Base-by-base conservation (phyloP, 2,888 invertebrate genomes). In the Prenolepis imparis region DNA sequence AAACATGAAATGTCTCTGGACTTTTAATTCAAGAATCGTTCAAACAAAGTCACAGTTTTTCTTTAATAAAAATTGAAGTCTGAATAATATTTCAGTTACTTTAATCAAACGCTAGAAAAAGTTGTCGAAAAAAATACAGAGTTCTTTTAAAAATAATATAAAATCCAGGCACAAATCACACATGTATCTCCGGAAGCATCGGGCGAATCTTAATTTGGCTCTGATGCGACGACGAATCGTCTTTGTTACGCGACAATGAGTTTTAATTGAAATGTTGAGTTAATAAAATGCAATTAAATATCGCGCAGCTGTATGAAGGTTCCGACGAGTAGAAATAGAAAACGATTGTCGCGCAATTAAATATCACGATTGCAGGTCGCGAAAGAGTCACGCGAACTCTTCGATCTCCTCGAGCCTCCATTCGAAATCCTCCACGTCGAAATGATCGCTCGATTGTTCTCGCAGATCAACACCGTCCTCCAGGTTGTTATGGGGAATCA, bases 261-360 rank as follows among this genome's bases (percentile, higher is more conserved):
- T 86, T 82, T 92, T 87, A 91, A 92, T 91, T 90, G 89, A 89
- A 88, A 87, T 87, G 88, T 87, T 90, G 84, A 88, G 88, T 90
- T 88, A 89, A 92, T 91, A 86, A 89, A 90, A 89, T 86, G 88
- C 87, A 90, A 92, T 92, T 90, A 91, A 90, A 89, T 59, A 39
- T 75, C 52, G 81, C 78, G 85, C 84, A 86, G 89, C 83, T 84
- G 55, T 66, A 41, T 28, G 12, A 59, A 36, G 18, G 11, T 36
- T 39, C 15, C 48, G 61, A 36, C 75, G 15, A 36, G 28, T 12
- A 59, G 8, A 36, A 41, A 70, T 24, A 21, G 83, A 6, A 24
- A 61, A 41, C 12, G 11, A 1, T 73, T 52, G 59, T 18, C 41
- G 44, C 32, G 44, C 36, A 24, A 44, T 64, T 80, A 28, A 48